Base-by-base conservation (phyloP, 1,140 invertebrate genomes). In the Caligus rogercresseyi region DNA sequence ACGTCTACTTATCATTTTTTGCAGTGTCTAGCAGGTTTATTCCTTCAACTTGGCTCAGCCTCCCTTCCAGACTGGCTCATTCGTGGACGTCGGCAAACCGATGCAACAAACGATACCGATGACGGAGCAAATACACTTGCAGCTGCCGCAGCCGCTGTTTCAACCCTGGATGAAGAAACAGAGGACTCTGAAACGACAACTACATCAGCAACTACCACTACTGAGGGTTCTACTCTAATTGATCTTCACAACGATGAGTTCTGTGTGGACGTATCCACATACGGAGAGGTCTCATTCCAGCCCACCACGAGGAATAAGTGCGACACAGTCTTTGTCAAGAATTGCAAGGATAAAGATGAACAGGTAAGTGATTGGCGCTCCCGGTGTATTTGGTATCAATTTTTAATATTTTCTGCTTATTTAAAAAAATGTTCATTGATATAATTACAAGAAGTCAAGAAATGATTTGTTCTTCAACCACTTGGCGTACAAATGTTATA, bases 241-340 rank as follows among this genome's bases (percentile, higher is more conserved):
- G 57, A 60, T 21, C 21, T 60, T 13, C 57, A 60, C 43, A 26
- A 25, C 21, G 24, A 18, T 31, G 57, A 60, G 19, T 60, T 60
- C 20, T 60, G 57, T 19, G 57, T 60, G 24, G 57, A 60, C 43
- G 57, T 60, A 20, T 60, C 57, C 3, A 60, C 57, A 3, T 60
- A 60, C 43, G 57, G 57, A 25, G 24, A 26, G 3, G 57, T 60
- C 14, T 25, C 18, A 14, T 60, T 60, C n/a, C 25, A 60, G 57
- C 23, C 57, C 3, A 16, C n/a, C 7, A 25, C 4, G 2, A 53
- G 57, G 26, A 43, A 25, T 13, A 60, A 60, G 24, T 60, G 57
- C n/a, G 57, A 60, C 24, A 26, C 57, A 18, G 57, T 26, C 2
- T 60, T 60, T 43, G 26, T 26, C 57, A 60, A 60, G 21, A 25